Percentiles rank a stretch among this genome's conserved stretches.
These are phyloP conservation scores for Drosophila bocki DNA, from an alignment of 1,140 invertebrate species.

Conservation along the genomic window DNA sequence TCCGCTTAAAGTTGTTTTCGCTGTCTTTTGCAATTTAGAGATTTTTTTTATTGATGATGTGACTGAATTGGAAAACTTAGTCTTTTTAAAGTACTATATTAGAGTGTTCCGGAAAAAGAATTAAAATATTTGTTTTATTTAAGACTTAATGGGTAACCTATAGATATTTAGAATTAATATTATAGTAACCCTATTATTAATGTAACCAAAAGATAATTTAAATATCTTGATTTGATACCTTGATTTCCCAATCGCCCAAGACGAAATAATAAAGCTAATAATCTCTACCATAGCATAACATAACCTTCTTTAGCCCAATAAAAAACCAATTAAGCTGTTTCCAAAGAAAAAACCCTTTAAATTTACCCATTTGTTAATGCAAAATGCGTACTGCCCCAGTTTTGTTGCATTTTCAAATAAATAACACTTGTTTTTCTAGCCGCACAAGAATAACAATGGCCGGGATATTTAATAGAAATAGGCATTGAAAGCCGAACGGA, in stretches of 20 bases:
- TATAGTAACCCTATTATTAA: too few species aligned
- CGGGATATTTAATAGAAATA: slow-evolving; percentile 40
- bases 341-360: neutral
- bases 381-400: slow-evolving; percentile 17
- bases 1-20: neutral
- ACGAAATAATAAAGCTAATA: neutral
- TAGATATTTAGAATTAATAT: too few species aligned
- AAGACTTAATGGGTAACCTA: too few species aligned
- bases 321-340: neutral
- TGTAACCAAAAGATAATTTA: neutral
- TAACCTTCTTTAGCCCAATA: neutral
- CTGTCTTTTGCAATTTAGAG: too few species aligned
- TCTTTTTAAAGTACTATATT: neutral
- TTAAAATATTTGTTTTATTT: too few species aligned
- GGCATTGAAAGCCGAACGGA: slow-evolving; percentile 9
- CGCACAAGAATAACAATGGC: slow-evolving; percentile 18
- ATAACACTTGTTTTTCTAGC: slow-evolving; percentile 43
- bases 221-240: too few species aligned
- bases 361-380: neutral
- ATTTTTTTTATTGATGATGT: too few species aligned
- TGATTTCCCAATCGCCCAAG: too few species aligned
- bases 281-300: too few species aligned
- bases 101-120: neutral
- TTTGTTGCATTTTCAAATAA: slow-evolving; percentile 27
- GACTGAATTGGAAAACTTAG: too few species aligned